Base-by-base conservation (phyloP, 1,140 invertebrate genomes). In the Phymorhynchus buccinoides region DNA sequence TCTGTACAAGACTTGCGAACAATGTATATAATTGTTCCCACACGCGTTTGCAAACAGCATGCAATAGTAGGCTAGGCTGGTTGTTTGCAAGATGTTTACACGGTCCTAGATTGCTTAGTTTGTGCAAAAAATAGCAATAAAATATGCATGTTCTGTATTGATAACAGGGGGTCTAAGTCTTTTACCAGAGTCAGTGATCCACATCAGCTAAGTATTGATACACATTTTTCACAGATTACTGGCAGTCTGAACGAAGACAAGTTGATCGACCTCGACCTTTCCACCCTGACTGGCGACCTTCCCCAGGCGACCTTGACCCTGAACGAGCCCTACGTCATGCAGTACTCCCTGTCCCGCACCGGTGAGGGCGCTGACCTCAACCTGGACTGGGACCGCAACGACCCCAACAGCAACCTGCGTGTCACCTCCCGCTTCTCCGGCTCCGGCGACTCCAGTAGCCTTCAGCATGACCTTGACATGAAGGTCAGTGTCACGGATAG, bases 341-440 rank as follows among this genome's bases (percentile, higher is more conserved):
- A 44, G 77, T 79, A 79, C 77, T 52, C 77, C 0, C 27, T 35
- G n/a, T 14, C 77, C n/a, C 41, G 77, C 42, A 79, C 77, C 42
- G 27, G n/a, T 52, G 77, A 79, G 39, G 77, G 77, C n/a, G 77
- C 77, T 16, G 41, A 79, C 7, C 27, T 52, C 42, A 52, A 6
- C 32, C 42, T 79, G 27, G 77, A 79, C 77, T 79, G 77, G 77
- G 42, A 79, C 77, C 77, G 77, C n/a, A 79, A 79, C 77, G 42
- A 79, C 77, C 77, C 77, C 27, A 32, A 30, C 44, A 79, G 77
- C 77, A 79, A 79, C 77, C 42, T 79, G 39, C 77, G 77, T 35
- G 2, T 79, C 42, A 79, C 42, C 22, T 79, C 42, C 30, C 77
- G 42, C 77, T 52, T 79, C 77, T 52, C 77, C 32, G 77, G 12